Percentiles rank a stretch among this genome's conserved stretches.
These are phyloP conservation scores for Emydocephalus ijimae DNA, from an alignment of 2,113 vertebrate genomes.

Conservation along the genomic window DNA sequence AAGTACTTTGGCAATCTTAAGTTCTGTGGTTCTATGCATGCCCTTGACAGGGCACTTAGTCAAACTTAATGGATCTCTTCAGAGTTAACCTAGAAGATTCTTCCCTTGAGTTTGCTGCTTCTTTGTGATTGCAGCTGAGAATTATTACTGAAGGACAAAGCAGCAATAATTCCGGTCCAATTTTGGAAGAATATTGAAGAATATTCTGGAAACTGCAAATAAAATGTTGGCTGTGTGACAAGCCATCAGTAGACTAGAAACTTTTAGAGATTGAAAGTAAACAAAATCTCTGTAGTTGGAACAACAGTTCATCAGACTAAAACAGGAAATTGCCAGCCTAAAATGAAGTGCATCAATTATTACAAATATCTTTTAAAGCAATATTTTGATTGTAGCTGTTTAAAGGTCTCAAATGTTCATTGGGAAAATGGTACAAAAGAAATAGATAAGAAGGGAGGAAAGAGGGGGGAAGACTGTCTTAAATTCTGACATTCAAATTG, in stretches of 20 bases:
- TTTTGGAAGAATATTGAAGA: neutral
- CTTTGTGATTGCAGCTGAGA: neutral
- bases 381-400: neutral
- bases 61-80: neutral
- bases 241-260: neutral
- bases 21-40: neutral
- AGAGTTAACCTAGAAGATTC: neutral
- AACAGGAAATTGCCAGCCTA: neutral
- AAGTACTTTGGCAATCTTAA: neutral
- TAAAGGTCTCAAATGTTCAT: neutral
- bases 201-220: neutral
- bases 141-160: neutral
- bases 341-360: neutral
- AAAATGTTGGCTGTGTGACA: neutral
- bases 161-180: neutral
- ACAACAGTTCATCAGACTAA: neutral
- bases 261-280: neutral
- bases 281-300: neutral
- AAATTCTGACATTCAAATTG: neutral
- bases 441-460: neutral
- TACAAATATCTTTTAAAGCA: neutral
- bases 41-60: neutral
- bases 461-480: neutral
- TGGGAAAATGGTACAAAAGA: neutral
- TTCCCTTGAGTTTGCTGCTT: neutral